Evolutionary conservation across 2,888 invertebrate genomes (phyloP).

Genomic region (Mesorhabditis spiculigera): DNA sequence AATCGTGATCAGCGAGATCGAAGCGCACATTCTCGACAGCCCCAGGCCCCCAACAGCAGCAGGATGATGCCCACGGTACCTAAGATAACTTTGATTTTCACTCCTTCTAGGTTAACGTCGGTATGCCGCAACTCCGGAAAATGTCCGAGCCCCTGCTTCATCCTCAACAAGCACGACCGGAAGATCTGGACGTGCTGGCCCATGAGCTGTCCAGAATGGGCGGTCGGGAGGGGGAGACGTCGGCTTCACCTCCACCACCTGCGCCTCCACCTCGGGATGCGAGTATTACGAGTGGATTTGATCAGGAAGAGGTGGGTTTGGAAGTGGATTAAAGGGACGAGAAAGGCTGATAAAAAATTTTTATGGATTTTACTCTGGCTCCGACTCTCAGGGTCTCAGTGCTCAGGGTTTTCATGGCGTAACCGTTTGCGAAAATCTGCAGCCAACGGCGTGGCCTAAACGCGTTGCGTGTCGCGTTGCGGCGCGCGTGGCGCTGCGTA

Average conservation of each 20-base stretch:
- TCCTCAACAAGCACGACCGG: constrained; percentile 45
- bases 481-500: no score
- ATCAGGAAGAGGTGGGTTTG: constrained; percentile 19
- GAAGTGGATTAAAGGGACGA: no score
- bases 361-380: no score
- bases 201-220: constrained; percentile 89
- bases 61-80: not conserved
- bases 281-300: constrained; percentile 37
- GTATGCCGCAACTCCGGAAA: constrained; percentile 37
- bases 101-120: not conserved
- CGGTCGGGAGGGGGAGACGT: constrained; percentile 18
- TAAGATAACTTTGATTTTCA: not conserved
- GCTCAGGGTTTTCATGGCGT: no score
- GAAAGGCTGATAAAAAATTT: no score
- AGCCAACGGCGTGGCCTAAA: no score
- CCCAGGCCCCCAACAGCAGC: not conserved
- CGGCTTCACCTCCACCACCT: constrained; percentile 53
- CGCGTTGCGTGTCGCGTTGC: no score
- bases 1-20: constrained; percentile 27
- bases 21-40: constrained; percentile 9
- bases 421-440: no score
- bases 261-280: constrained; percentile 58
- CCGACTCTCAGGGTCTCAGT: no score
- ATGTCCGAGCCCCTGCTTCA: constrained; percentile 54
- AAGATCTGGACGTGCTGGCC: constrained; percentile 91